These are phyloP conservation scores for Bruchidius siliquastri DNA, from an alignment of 2,888 invertebrate genomes.

Conservation along the genomic window DNA sequence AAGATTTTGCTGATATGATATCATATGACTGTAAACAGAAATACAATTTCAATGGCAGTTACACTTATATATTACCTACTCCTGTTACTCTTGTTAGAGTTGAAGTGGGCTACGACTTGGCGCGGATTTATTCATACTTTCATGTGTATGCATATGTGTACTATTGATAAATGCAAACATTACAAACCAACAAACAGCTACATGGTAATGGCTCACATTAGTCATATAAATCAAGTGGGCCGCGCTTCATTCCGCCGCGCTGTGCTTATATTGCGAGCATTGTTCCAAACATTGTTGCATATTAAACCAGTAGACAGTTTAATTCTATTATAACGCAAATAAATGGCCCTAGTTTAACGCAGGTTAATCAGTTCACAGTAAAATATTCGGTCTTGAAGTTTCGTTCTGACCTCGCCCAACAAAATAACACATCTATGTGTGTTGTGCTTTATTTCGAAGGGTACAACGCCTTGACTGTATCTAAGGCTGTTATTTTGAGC, in stretches of 20 bases:
- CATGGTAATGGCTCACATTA: slow-evolving; percentile 8
- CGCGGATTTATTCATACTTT: too few species aligned
- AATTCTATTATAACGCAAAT: slow-evolving; percentile 6
- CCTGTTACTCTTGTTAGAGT: too few species aligned
- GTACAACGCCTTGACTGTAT: too few species aligned
- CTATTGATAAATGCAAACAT: neutral
- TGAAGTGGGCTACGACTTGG: too few species aligned
- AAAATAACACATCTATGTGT: too few species aligned
- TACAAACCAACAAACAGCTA: neutral
- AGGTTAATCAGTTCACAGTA: neutral
- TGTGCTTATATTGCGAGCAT: neutral
- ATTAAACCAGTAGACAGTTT: slow-evolving; percentile 6
- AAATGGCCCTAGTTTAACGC: slow-evolving; percentile 5
- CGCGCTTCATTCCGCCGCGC: neutral
- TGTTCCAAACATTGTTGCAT: slow-evolving; percentile 7
- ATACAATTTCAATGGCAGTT: too few species aligned
- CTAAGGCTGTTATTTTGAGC: too few species aligned
- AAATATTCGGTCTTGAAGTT: neutral
- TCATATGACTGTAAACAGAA: too few species aligned
- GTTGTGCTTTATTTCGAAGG: too few species aligned
- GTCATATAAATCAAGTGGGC: slow-evolving; percentile 6
- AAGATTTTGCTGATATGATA: too few species aligned
- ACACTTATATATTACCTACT: too few species aligned
- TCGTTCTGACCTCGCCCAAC: neutral
- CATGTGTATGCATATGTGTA: too few species aligned